phyloP scores from a whole-genome alignment of 2,113 vertebrate genomes.

The Aphelocoma coerulescens region DNA sequence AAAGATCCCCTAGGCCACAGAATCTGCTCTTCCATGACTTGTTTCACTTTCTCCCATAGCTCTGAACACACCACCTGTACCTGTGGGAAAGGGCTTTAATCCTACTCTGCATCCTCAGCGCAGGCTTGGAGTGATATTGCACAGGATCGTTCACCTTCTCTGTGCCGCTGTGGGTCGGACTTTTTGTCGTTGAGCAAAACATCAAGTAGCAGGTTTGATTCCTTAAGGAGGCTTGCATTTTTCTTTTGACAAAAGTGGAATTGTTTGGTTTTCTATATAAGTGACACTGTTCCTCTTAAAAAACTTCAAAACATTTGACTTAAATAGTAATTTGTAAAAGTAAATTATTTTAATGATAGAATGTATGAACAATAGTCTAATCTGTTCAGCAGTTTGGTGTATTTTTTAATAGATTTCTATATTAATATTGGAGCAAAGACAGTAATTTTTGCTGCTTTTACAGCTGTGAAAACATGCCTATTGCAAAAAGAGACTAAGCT shows the following conservation, averaged over 20 bases:
- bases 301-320: neutral
- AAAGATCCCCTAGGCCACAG: neutral
- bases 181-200: neutral
- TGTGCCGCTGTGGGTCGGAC: neutral
- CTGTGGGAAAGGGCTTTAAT: neutral
- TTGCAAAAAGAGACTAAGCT: constrained; percentile 70
- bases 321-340: neutral
- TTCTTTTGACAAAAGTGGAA: neutral
- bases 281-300: neutral
- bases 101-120: accelerated
- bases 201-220: neutral
- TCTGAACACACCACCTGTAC: neutral
- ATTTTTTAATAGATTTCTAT: constrained; percentile 68
- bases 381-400: constrained; percentile 22
- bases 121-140: neutral
- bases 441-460: constrained; percentile 69
- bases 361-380: constrained; percentile 40
- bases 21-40: neutral
- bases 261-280: neutral
- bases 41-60: neutral
- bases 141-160: accelerated
- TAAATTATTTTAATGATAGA: constrained; percentile 24
- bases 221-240: neutral
- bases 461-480: constrained; percentile 75
- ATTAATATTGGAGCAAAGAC: constrained; percentile 69